Percentiles rank a stretch among this genome's conserved stretches.
These are phyloP conservation scores for Drosophila quinaria DNA, from an alignment of 2,888 invertebrate species.

Conservation along the genomic window DNA sequence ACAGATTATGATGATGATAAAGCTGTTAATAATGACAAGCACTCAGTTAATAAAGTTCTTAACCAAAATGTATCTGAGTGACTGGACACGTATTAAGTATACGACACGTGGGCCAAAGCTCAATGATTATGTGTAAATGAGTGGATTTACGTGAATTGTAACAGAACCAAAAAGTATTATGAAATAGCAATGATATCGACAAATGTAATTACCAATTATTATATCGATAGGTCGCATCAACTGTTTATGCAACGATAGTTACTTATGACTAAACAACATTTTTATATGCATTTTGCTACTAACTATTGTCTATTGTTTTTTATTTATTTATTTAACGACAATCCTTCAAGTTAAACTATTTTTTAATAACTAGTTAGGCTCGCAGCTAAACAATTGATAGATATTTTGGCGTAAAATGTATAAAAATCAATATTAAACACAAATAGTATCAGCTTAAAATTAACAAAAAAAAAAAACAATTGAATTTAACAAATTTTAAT, in stretches of 20 bases:
- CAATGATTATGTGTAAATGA: conserved; percentile 25
- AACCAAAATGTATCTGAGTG: conserved; percentile 19
- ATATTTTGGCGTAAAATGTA: too few relatives aligned
- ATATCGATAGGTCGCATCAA: neutral
- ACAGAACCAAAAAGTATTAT: neutral
- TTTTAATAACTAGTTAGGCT: too few relatives aligned
- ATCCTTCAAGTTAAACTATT: too few relatives aligned
- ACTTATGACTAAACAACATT: too few relatives aligned
- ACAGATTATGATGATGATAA: conserved; percentile 35
- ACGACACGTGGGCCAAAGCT: conserved; percentile 31
- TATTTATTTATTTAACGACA: too few relatives aligned
- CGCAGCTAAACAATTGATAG: too few relatives aligned
- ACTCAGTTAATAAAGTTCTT: conserved; percentile 23
- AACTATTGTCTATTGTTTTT: too few relatives aligned
- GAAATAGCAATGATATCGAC: neutral
- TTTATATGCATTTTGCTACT: too few relatives aligned
- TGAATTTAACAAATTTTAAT: too few relatives aligned
- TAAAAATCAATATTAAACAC: too few relatives aligned
- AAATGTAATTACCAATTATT: neutral
- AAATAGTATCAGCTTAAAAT: too few relatives aligned
- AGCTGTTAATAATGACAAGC: conserved; percentile 40
- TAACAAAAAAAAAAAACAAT: too few relatives aligned
- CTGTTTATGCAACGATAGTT: neutral
- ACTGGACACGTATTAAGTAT: conserved; percentile 35
- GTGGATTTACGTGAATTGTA: conserved; percentile 13